These are phyloP conservation scores for Onychomys leucogaster DNA, from an alignment of 2,797 vertebrate species.

Conservation along the genomic window DNA sequence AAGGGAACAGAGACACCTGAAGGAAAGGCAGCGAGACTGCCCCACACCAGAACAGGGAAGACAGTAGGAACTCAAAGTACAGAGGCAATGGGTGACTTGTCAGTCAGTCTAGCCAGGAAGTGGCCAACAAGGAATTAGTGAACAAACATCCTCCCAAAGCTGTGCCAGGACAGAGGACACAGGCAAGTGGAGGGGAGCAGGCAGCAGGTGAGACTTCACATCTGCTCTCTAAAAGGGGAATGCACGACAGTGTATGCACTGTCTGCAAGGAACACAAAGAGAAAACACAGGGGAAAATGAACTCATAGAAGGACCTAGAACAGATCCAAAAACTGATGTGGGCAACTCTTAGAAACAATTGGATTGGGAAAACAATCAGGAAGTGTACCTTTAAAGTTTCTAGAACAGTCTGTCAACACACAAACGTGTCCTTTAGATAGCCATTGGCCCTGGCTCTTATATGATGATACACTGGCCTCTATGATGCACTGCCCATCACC, in stretches of 20 bases:
- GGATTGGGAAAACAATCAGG: background rate
- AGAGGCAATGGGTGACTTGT: background rate
- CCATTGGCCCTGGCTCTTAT: background rate
- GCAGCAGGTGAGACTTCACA: background rate
- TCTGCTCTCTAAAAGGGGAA: background rate
- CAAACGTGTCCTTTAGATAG: background rate
- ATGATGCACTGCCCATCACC: background rate
- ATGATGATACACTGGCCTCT: background rate
- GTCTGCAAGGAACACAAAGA: background rate
- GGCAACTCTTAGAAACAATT: background rate
- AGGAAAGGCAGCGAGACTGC: constrained; percentile 1
- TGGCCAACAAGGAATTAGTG: background rate
- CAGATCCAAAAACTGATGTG: background rate
- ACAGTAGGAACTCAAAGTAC: background rate
- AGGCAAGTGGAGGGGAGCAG: background rate
- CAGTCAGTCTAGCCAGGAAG: background rate
- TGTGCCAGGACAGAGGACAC: background rate
- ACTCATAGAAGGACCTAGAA: background rate
- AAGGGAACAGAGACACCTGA: background rate
- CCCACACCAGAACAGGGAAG: background rate
- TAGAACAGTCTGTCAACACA: constrained; percentile 15
- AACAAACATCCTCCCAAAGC: background rate
- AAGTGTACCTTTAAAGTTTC: constrained; percentile 13
- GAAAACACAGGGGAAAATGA: background rate
- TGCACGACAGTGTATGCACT: background rate